These are phyloP conservation scores for Teleogryllus oceanicus DNA, from an alignment of 2,888 invertebrate genomes.

Conservation along the genomic window DNA sequence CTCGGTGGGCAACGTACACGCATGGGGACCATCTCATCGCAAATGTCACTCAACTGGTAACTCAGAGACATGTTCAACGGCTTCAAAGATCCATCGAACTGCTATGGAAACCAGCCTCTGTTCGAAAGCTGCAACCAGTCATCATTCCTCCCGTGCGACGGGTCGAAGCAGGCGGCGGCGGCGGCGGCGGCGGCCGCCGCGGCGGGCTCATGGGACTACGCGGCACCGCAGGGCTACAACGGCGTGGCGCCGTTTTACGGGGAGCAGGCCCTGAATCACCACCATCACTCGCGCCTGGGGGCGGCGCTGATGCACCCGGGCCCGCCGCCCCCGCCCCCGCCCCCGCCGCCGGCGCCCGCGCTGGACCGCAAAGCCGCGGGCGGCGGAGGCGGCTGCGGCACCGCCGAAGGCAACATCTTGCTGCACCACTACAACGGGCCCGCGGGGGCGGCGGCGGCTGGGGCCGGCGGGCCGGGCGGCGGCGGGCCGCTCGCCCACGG, in stretches of 20 bases:
- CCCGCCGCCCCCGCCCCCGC: neutral
- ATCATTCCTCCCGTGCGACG: neutral
- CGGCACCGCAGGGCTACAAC: neutral
- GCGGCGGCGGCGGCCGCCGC: too few relatives aligned
- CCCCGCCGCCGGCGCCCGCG: neutral
- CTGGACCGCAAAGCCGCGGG: neutral
- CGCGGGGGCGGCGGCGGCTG: neutral
- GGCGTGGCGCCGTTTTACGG: neutral
- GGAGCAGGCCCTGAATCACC: neutral
- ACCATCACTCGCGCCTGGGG: neutral
- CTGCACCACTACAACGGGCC: neutral
- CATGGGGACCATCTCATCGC: neutral
- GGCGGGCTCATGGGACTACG: neutral
- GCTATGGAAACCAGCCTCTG: neutral
- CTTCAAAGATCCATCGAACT: constrained; percentile 20
- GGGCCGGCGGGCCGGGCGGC: neutral
- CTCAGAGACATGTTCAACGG: constrained; percentile 19
- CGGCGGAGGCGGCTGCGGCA: neutral
- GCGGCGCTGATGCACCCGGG: neutral
- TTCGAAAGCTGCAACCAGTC: constrained; percentile 21
- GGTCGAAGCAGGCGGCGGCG: neutral
- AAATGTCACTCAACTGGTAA: neutral
- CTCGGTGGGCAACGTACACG: neutral
- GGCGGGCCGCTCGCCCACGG: neutral
- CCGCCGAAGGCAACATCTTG: neutral